A percentile compares a stretch with the other conserved stretches of the same genome.
phyloP scores from a whole-genome alignment of 2,113 vertebrate species.

The Crotalus viridis region DNA sequence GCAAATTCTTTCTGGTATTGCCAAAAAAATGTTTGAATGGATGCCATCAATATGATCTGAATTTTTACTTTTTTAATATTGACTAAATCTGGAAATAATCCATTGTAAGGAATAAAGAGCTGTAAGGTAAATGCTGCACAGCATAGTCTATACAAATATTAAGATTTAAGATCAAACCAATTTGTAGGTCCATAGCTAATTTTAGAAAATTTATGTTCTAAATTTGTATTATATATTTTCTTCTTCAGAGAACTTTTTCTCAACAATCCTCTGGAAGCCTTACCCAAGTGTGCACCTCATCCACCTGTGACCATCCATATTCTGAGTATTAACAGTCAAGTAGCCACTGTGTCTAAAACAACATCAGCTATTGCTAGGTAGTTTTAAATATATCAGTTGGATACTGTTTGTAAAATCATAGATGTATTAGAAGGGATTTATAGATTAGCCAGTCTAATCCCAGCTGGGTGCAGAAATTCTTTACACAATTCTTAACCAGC shows the following conservation, averaged over 20 bases:
- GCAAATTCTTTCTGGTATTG: background rate
- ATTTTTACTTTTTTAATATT: background rate
- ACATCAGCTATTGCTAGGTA: conserved; percentile 44
- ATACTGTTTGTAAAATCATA: background rate
- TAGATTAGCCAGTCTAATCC: background rate
- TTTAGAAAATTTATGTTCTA: background rate
- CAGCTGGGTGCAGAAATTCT: background rate
- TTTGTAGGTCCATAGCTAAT: background rate
- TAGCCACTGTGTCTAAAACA: conserved; percentile 51
- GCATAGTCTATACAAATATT: background rate
- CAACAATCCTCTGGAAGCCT: conserved; percentile 59
- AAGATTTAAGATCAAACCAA: background rate
- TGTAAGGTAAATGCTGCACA: background rate
- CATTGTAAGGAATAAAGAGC: background rate
- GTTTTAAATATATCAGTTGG: background rate
- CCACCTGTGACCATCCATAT: conserved; percentile 25
- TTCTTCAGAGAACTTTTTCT: conserved; percentile 49
- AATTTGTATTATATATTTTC: conserved; percentile 26
- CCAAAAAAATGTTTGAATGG: background rate
- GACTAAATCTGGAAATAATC: background rate
- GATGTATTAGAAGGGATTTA: background rate
- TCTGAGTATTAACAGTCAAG: conserved; percentile 49
- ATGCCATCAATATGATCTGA: background rate
- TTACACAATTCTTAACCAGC: background rate
- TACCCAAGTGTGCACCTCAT: conserved; percentile 32